Evolutionary conservation across 1,140 invertebrate species (phyloP), one percentile per base, ranked within the genome.

Genomic region (Eurosta solidaginis): DNA sequence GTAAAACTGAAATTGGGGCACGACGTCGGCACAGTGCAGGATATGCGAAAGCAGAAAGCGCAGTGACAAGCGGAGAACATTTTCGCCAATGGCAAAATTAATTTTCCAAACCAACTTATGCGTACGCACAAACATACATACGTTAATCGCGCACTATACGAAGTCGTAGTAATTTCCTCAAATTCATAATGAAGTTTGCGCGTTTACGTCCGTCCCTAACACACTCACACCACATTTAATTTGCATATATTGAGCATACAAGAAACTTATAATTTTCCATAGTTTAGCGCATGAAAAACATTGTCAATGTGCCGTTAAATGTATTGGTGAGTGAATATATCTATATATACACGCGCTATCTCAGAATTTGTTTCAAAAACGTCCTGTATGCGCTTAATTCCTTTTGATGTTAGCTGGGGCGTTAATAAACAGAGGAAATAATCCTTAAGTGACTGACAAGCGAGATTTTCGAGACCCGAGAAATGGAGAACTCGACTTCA

Each of bases 81-180:
- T 12, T 68, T 17, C 33, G 59, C 59, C 59, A 68, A 40, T 68
- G 59, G 59, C 59, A 68, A 68, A 68, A 68, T 68, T 68, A 68
- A 68, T 68, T 68, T 68, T 68, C 59, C 59, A 20, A n/a, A 68
- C 59, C 59, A 68, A 68, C 59, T 68, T 40, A 10, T 29, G 33
- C 27, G 14, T 29, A 6, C 27, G 29, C 54, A 59, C 54, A n/a
- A n/a, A n/a, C n/a, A n/a, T 68, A 9, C 29, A 33, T 36, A 25
- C 22, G 20, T n/a, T n/a, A n/a, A n/a, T n/a, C n/a, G n/a, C n/a
- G n/a, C n/a, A 54, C 20, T 25, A 9, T 68, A 40, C 40, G 59
- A 68, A 68, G 33, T 68, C 59, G 22, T 40, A 68, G 59, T 40
- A 68, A n/a, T 68, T 68, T 68, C 4, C 33, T 17, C 27, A 29